Evolutionary conservation across 2,888 invertebrate species (phyloP), one percentile per base, ranked within the genome.

Genomic region (Agrilus cyanescens): DNA sequence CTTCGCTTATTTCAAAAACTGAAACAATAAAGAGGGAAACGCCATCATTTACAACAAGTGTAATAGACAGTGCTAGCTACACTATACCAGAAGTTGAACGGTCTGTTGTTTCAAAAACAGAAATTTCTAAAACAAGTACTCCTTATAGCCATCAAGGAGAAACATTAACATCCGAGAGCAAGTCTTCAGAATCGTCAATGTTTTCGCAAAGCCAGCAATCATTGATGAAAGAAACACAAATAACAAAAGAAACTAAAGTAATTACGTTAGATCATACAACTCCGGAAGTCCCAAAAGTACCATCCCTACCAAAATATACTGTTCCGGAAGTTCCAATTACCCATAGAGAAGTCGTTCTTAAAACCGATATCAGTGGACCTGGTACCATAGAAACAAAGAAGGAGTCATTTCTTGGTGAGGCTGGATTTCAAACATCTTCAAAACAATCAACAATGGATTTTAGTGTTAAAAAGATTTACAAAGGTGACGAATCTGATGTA

Each of bases 371-470:
- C 8, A 18, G 38, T 38, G 38, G 33, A 33, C 15, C 33, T 12
- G 33, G 37, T 16, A 39, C 37, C 14, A 40, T 51, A 4, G 50
- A 56, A 41, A 51, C 47, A 16, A 55, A 57, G 41, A 59, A 62
- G 40, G 34, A 43, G 25, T 49, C 52, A 25, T 25, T 25, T 25
- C 2, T 10, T 31, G 50, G 51, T 40, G 54, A 55, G 16, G 48
- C 50, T 33, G 63, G 63, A 8, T 67, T 76, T 44, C 75, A 79
- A 58, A 73, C 73, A 0, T 68, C 69, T 46, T 72, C 76, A 5
- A 80, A 75, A 52, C 72, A 78, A 49, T 75, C 76, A 41, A 80
- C 81, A 2, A 65, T 79, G 37, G 78, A 77, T 53, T 82, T 75
- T 58, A 81, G 81, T 54, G 78, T 79, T 45, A 75, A 73, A 12